Evolutionary conservation across 2,797 vertebrate species (phyloP), one percentile per base, ranked within the genome.

Genomic region (Saxicola maurus): DNA sequence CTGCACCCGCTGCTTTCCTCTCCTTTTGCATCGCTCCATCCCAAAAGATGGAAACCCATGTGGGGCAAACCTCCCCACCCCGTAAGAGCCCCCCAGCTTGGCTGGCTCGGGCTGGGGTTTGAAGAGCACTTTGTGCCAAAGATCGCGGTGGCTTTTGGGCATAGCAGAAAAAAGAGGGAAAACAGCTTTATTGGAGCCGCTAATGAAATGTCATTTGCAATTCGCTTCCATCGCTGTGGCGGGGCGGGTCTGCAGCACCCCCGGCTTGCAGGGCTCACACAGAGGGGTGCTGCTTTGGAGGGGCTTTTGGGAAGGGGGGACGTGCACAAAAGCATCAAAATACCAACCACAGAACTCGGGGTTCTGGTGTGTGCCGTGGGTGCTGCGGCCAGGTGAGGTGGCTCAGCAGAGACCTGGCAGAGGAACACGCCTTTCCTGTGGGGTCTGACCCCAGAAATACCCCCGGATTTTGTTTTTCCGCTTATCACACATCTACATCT

Each of bases 181-280:
- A 93, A 95, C 95, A 95, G 95, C 94, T 95, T 96, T 96, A 95
- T 96, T 93, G 91, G 66, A 95, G 94, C 94, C 24, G 82, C 82
- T 96, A 97, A 97, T 96, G 96, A 96, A 96, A 94, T 96, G 95
- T 96, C 96, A 95, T 96, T 92, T 95, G 93, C 69, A 90, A 95
- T 96, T 95, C 89, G 9, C 78, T 89, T 95, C 90, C 92, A 84
- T 27, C 12, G 87, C 82, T 3, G n/a, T 94, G 93, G 89, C 80
- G 71, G 48, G 92, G 94, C 21, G 4, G 75, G 77, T 81, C 37
- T 2, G 5, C 76, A 78, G 91, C 91, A 86, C 79, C 72, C 72
- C 69, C 31, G 51, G 85, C 24, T 62, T 49, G 86, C 75, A 73
- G 68, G 35, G n/a, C 78, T 87, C 61, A 2, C 59, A 7, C 6